These are phyloP conservation scores for Euthynnus affinis DNA, from an alignment of 2,797 vertebrate species.

Conservation along the genomic window DNA sequence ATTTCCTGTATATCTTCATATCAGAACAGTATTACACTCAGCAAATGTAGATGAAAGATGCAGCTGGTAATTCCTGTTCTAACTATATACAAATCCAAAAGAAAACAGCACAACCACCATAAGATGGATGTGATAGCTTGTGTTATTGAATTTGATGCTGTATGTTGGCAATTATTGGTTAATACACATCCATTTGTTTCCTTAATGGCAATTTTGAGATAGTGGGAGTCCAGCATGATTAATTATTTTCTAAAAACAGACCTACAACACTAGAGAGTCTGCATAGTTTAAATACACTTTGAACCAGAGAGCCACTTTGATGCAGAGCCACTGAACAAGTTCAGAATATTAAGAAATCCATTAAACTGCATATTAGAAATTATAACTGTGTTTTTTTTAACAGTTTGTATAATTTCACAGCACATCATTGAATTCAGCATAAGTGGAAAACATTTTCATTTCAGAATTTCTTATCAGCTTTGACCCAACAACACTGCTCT, in stretches of 20 bases:
- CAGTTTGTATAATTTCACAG: slow-evolving; percentile 40
- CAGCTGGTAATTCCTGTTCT: background rate
- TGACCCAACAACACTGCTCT: slow-evolving; percentile 9
- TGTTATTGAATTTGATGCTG: slow-evolving; percentile 61
- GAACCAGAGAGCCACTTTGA: slow-evolving; percentile 36
- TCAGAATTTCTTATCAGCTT: slow-evolving; percentile 29
- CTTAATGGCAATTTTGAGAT: slow-evolving; percentile 66
- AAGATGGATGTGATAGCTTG: slow-evolving; percentile 53
- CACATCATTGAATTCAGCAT: slow-evolving; percentile 32
- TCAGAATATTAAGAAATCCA: slow-evolving; percentile 47
- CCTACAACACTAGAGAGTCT: slow-evolving; percentile 14
- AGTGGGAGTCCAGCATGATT: slow-evolving; percentile 51
- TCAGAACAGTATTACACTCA: background rate
- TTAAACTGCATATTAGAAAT: slow-evolving; percentile 49
- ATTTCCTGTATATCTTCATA: no score
- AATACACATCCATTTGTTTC: slow-evolving; percentile 64
- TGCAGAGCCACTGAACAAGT: slow-evolving; percentile 23
- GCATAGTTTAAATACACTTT: slow-evolving; percentile 43
- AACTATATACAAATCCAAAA: background rate
- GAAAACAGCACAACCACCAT: slow-evolving; percentile 1
- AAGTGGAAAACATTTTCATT: slow-evolving; percentile 44
- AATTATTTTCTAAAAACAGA: slow-evolving; percentile 59
- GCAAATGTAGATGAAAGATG: background rate
- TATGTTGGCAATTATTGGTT: slow-evolving; percentile 59
- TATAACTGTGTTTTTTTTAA: slow-evolving; percentile 21